phyloP scores from a whole-genome alignment of 92 coral and sea anemone species.

The Pocillopora meandrina region DNA sequence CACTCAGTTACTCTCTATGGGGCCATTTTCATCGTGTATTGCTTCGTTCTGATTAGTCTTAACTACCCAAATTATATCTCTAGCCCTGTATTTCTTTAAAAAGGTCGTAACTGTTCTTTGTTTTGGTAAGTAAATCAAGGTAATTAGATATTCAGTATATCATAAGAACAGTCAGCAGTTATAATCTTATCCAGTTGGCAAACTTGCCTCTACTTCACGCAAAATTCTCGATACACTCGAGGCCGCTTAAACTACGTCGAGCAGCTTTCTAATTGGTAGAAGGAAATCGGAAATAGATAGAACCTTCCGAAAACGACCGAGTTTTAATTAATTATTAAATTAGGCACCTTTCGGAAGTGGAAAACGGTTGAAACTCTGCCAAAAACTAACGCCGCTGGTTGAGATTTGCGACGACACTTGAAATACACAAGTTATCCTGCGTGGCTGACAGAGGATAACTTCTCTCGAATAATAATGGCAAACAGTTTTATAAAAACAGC shows the following conservation, averaged over 20 bases:
- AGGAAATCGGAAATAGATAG: background rate
- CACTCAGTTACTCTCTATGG: too few relatives aligned
- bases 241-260: background rate
- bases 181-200: too few relatives aligned
- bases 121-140: background rate
- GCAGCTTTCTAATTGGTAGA: background rate
- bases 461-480: background rate
- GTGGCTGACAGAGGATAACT: background rate
- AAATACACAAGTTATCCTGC: background rate
- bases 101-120: too few relatives aligned
- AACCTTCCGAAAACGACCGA: background rate
- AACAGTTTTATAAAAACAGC: constrained; percentile 17
- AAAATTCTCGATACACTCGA: background rate
- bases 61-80: too few relatives aligned
- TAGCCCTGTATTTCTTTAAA: too few relatives aligned
- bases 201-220: background rate
- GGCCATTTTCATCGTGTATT: too few relatives aligned
- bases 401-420: constrained; percentile 3
- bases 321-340: too few relatives aligned
- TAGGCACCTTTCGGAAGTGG: too few relatives aligned
- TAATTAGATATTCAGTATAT: background rate
- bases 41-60: too few relatives aligned
- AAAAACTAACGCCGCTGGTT: too few relatives aligned
- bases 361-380: too few relatives aligned
- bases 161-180: background rate